Evolutionary conservation across 2,888 invertebrate genomes (phyloP).

Genomic region (Rhagium mordax): DNA sequence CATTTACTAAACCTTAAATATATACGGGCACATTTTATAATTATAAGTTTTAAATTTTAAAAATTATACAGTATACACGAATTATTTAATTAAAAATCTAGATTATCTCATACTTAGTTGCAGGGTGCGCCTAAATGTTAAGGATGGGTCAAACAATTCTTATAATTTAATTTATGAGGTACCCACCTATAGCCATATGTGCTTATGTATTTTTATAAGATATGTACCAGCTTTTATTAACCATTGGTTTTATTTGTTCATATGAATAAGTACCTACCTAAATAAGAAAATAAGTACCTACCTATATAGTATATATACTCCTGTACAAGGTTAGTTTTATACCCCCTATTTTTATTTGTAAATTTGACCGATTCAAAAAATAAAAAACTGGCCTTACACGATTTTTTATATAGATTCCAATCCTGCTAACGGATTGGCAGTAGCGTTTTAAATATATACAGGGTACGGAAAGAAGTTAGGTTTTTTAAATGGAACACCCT

Average conservation of each 20-base stretch:
- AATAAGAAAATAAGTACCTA: too few relatives aligned
- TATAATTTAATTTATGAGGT: not conserved
- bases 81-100: constrained; percentile 19
- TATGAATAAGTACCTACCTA: too few relatives aligned
- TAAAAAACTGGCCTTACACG: too few relatives aligned
- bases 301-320: too few relatives aligned
- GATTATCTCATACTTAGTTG: constrained; percentile 14
- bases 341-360: too few relatives aligned
- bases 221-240: not conserved
- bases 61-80: not conserved
- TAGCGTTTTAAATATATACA: too few relatives aligned
- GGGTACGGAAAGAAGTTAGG: too few relatives aligned
- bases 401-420: too few relatives aligned
- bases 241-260: not conserved
- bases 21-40: not conserved
- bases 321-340: too few relatives aligned
- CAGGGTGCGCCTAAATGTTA: constrained; percentile 8
- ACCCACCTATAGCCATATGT: not conserved
- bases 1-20: constrained; percentile 1
- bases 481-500: too few relatives aligned
- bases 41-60: not conserved
- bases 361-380: too few relatives aligned
- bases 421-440: too few relatives aligned
- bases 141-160: constrained; percentile 12
- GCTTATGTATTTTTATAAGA: not conserved